Evolutionary conservation across 2,888 invertebrate species (phyloP).

Genomic region (Lycocerus yunnanus): DNA sequence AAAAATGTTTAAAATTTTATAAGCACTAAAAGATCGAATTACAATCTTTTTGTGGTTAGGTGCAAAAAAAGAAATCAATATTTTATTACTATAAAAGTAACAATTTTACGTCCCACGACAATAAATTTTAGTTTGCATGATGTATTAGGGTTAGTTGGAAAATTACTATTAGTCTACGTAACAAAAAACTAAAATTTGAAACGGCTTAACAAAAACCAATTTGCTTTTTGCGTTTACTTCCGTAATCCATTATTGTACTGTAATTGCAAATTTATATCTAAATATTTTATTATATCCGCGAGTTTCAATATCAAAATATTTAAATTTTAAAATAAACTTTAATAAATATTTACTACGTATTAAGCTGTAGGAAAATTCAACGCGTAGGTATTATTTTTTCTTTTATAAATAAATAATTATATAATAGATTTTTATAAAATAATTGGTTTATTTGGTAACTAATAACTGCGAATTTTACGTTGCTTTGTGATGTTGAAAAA

Average conservation of each 20-base stretch:
- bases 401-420: too few species aligned
- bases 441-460: too few species aligned
- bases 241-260: neutral
- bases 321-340: neutral
- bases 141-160: constrained; percentile 14
- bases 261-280: neutral
- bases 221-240: neutral
- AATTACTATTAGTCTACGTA: constrained; percentile 5
- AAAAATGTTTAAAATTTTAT: neutral
- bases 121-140: constrained; percentile 12
- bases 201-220: neutral
- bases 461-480: neutral
- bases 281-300: neutral
- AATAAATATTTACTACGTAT: neutral
- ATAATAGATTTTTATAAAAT: too few species aligned
- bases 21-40: neutral
- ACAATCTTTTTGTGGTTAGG: neutral
- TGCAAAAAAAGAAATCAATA: neutral
- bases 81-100: neutral
- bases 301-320: too few species aligned
- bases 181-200: neutral
- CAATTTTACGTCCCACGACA: neutral
- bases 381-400: too few species aligned
- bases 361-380: too few species aligned
- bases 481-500: neutral